Base-by-base conservation (phyloP, 2,797 vertebrate genomes). In the Rhinoraja longicauda region DNA sequence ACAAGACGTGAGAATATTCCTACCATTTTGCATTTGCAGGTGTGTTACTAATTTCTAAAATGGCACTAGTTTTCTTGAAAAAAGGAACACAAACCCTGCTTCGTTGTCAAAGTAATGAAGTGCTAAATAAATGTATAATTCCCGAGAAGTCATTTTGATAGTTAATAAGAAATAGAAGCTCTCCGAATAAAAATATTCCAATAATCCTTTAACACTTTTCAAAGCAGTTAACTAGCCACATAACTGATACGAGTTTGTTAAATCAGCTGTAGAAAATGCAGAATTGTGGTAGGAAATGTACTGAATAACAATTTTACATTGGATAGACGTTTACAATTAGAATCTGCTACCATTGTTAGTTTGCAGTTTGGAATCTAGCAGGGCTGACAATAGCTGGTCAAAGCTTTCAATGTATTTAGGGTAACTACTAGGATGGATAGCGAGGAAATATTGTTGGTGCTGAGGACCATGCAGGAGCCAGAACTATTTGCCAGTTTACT, bases 171-270 rank as follows among this genome's bases (percentile, higher is more conserved):
- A 86, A 86, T 17, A 86, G 82, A 53, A 62, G n/a, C 57, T 17
- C 7, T 67, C 84, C 36, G 88, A 88, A 36, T 32, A 67, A n/a
- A 67, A 36, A 84, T 36, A 88, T 32, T 36, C 17, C 84, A 88
- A 88, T 67, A 67, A 88, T 88, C 59, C 84, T 88, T 67, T 88
- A 88, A 88, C n/a, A 67, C n/a, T 67, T 88, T 62, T 88, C 17
- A 67, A 19, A 67, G n/a, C 62, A 88, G 59, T 67, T 88, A 88
- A 67, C 84, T 15, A 88, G 84, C 84, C n/a, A 88, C n/a, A 64
- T 88, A 88, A 67, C 62, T 21, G n/a, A 67, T 32, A 32, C 88
- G 64, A 88, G 84, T 88, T 88, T 36, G 62, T 36, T 88, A 64
- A 36, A 64, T 88, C 59, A 88, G 84, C 84, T 64, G 59, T 64